Conservation (phyloP, 2,888 invertebrate species). For the Gastracanthus pulcherrimus region DNA sequence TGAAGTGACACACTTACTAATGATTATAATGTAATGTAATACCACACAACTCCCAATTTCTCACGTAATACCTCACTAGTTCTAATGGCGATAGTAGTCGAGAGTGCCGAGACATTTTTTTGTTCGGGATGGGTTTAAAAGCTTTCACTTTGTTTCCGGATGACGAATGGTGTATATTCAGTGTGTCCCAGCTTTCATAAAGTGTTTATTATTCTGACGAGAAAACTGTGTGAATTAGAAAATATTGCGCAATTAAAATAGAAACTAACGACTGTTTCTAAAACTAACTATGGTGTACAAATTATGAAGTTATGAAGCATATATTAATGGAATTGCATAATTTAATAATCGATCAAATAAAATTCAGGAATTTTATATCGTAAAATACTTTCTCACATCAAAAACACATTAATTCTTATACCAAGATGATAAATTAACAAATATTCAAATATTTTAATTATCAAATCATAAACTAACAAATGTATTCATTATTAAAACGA, state of each 20-base stretch:
- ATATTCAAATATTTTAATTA: no score
- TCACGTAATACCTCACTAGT: neutral
- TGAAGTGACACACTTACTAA: neutral
- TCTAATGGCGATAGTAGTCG: neutral
- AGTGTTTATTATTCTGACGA: neutral
- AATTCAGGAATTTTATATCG: no score
- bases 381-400: no score
- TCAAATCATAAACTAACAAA: no score
- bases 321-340: no score
- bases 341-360: no score
- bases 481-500: no score
- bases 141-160: constrained; percentile 7
- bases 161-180: neutral
- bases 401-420: no score
- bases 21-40: no score
- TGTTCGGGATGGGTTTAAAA: neutral
- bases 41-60: no score
- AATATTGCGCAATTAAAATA: neutral
- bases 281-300: neutral
- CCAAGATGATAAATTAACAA: no score
- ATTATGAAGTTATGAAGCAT: no score
- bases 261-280: neutral
- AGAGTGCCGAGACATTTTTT: neutral
- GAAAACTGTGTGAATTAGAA: neutral
- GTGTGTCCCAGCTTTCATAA: neutral